phyloP scores from a whole-genome alignment of 2,797 vertebrate species.

The Bradypus variegatus region DNA sequence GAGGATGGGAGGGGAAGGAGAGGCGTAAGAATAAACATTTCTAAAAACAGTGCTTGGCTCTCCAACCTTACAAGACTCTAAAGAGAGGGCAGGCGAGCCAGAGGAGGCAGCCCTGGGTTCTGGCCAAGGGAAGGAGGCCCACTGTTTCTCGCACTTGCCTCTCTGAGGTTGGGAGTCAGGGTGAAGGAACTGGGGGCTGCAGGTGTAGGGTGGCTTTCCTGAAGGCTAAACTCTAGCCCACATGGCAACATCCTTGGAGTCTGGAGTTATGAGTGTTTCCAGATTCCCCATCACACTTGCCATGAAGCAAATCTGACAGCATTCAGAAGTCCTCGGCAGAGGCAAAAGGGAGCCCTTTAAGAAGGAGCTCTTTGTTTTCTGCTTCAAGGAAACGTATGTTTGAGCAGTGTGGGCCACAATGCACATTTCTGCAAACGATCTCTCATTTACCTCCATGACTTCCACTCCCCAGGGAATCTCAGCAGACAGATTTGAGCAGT shows the following conservation, averaged over 20 bases:
- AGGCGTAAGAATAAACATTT: neutral
- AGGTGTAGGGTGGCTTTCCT: neutral
- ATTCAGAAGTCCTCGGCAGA: neutral
- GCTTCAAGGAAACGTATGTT: neutral
- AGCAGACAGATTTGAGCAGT: neutral
- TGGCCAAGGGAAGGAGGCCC: accelerated
- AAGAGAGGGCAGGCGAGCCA: neutral
- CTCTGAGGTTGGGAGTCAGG: neutral
- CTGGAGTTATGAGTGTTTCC: neutral
- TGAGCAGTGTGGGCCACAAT: neutral
- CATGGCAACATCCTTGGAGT: no score
- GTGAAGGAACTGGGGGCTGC: neutral
- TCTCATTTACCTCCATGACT: neutral
- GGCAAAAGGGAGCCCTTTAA: neutral
- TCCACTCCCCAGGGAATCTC: neutral
- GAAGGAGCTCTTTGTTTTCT: neutral
- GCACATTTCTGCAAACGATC: neutral
- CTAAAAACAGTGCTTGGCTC: neutral
- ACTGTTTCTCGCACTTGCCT: neutral
- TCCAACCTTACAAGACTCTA: neutral
- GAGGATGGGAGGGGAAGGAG: neutral
- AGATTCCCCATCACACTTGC: no score
- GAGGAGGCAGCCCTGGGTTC: neutral
- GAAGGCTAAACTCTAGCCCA: neutral
- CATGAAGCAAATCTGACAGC: neutral